phyloP scores from a whole-genome alignment of 2,113 vertebrate species.

The Neopipo cinnamomea region DNA sequence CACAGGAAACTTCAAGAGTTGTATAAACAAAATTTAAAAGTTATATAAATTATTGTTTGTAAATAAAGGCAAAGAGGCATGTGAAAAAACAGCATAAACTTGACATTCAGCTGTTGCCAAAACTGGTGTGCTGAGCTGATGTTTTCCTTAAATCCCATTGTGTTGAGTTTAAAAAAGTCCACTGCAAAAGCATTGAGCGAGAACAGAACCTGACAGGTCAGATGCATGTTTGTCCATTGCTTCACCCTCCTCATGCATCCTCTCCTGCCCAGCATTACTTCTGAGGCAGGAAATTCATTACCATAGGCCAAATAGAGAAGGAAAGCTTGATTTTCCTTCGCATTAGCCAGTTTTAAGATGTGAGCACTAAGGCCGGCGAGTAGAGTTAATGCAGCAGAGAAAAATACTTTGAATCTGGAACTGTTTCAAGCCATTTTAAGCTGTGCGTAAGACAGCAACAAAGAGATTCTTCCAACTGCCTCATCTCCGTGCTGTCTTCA shows the following conservation, averaged over 20 bases:
- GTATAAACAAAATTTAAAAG: neutral
- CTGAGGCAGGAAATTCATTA: neutral
- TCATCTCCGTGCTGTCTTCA: neutral
- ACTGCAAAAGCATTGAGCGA: neutral
- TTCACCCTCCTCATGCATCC: neutral
- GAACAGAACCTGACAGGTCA: constrained; percentile 15
- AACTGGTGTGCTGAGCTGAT: constrained; percentile 24
- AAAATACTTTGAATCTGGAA: neutral
- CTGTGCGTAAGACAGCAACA: neutral
- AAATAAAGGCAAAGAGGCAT: neutral
- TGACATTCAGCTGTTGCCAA: constrained; percentile 30
- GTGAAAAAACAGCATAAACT: constrained; percentile 32
- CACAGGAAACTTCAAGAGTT: neutral
- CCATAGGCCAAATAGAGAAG: neutral
- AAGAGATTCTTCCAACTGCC: neutral
- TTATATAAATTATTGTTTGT: neutral
- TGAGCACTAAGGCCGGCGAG: neutral
- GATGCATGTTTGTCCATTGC: neutral
- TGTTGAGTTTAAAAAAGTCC: neutral
- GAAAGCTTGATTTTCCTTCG: neutral
- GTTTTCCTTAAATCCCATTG: constrained; percentile 29
- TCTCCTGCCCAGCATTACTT: neutral
- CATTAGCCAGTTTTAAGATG: neutral
- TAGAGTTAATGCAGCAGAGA: neutral
- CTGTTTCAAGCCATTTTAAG: neutral